Percentiles rank a stretch among this genome's conserved stretches.
Conservation (phyloP, 2,797 vertebrate species). For the Amazona ochrocephala region DNA sequence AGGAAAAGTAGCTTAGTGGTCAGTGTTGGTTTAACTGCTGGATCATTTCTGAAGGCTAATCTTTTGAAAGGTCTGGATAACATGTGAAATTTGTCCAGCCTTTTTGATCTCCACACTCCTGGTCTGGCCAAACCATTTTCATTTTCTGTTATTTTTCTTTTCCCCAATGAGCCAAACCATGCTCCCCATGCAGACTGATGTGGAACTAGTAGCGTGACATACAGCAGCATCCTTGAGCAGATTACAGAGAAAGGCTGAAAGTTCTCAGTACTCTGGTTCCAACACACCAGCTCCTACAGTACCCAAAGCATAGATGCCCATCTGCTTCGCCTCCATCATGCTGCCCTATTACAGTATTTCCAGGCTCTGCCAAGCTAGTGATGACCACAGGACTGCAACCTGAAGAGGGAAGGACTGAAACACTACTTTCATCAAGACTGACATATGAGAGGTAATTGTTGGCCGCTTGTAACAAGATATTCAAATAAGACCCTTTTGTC, state of each 20-base stretch:
- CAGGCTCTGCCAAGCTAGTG: neutral
- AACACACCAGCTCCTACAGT: neutral
- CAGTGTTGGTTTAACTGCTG: neutral
- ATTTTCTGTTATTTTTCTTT: neutral
- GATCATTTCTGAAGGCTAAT: neutral
- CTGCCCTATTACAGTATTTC: neutral
- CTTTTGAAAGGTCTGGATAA: neutral
- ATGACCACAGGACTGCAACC: neutral
- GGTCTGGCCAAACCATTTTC: neutral
- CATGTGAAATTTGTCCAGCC: neutral
- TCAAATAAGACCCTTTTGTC: neutral
- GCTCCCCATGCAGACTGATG: neutral
- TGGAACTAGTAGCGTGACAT: fast-evolving
- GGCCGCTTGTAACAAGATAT: neutral
- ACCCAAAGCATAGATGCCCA: neutral
- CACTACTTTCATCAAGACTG: neutral
- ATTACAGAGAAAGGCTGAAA: neutral
- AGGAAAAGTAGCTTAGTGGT: neutral
- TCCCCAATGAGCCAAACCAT: neutral
- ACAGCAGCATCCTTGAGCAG: neutral
- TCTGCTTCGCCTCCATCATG: neutral
- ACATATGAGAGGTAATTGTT: fast-evolving
- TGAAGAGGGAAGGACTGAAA: neutral
- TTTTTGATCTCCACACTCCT: neutral
- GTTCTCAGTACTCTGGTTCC: neutral